Conservation (phyloP, 2,797 vertebrate species). For the Odontamblyopus lacepedii region DNA sequence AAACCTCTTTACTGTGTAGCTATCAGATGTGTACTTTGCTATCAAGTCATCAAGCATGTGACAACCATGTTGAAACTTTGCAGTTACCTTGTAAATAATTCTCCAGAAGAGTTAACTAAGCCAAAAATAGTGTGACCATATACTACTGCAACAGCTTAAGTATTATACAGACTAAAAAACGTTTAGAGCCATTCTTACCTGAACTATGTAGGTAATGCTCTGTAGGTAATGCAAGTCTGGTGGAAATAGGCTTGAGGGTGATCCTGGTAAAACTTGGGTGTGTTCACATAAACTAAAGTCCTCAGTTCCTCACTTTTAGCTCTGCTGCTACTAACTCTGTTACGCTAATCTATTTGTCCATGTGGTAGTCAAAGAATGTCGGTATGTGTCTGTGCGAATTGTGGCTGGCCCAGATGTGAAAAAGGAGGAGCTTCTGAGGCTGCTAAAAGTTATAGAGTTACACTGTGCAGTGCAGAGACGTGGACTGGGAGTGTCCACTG, state of each 20-base stretch:
- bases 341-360: conserved; percentile 9
- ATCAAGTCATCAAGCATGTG: conserved; percentile 11
- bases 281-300: conserved; percentile 39
- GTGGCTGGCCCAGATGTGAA: conserved; percentile 34
- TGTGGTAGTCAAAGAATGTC: conserved; percentile 14
- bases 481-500: conserved; percentile 10
- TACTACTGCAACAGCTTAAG: not conserved
- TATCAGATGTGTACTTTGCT: not conserved
- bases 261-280: conserved; percentile 9
- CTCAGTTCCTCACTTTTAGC: not conserved
- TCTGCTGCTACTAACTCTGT: not conserved
- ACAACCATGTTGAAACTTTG: conserved; percentile 16
- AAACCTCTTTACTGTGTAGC: not conserved
- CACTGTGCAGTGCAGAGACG: not conserved
- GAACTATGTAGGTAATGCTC: conserved; percentile 13
- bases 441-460: conserved; percentile 23
- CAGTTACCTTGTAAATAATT: not conserved
- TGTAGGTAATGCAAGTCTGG: conserved; percentile 6
- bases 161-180: not conserved
- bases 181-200: conserved; percentile 42
- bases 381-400: conserved; percentile 8
- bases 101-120: not conserved
- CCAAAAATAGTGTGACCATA: not conserved
- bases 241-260: conserved; percentile 17
- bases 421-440: conserved; percentile 49